Conservation (phyloP, 2,797 vertebrate species). For the Poeciliopsis presidionis region DNA sequence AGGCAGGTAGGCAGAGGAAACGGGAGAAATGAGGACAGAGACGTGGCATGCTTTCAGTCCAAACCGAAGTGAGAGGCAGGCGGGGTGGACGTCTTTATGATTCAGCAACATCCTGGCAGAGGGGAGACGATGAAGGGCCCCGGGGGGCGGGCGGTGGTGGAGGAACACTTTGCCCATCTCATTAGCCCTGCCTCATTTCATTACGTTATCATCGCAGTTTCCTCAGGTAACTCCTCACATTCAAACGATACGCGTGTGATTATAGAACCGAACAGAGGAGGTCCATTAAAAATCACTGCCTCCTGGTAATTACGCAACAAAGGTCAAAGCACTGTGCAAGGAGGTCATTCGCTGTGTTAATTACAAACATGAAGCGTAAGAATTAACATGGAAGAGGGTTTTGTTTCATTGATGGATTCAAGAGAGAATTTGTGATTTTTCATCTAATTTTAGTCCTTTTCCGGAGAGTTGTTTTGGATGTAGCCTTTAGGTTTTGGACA, state of each 20-base stretch:
- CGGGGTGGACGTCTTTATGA: conserved; percentile 62
- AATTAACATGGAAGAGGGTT: conserved; percentile 47
- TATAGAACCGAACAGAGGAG: conserved; percentile 33
- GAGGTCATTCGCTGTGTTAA: not conserved
- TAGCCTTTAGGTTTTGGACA: conserved; percentile 3
- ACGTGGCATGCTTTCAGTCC: conserved; percentile 47
- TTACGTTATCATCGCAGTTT: conserved; percentile 68
- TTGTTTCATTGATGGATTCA: conserved; percentile 40
- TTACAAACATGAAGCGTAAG: conserved; percentile 31
- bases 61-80: conserved; percentile 59
- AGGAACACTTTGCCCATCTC: conserved; percentile 67
- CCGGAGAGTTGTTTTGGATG: conserved; percentile 52
- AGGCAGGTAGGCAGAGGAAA: conserved; percentile 31
- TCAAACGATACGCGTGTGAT: conserved; percentile 24
- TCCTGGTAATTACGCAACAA: conserved; percentile 62
- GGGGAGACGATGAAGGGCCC: conserved; percentile 57
- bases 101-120: conserved; percentile 71
- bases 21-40: conserved; percentile 18
- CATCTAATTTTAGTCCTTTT: conserved; percentile 55
- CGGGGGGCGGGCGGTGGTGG: conserved; percentile 29
- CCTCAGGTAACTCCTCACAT: conserved; percentile 29
- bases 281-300: conserved; percentile 41
- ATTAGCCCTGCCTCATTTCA: conserved; percentile 77
- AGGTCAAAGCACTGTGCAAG: conserved; percentile 28
- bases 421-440: conserved; percentile 37